A percentile compares a stretch with the other conserved stretches of the same genome.
These are phyloP conservation scores for Leptobrachium ailaonicum DNA, from an alignment of 2,113 vertebrate species.

Conservation along the genomic window DNA sequence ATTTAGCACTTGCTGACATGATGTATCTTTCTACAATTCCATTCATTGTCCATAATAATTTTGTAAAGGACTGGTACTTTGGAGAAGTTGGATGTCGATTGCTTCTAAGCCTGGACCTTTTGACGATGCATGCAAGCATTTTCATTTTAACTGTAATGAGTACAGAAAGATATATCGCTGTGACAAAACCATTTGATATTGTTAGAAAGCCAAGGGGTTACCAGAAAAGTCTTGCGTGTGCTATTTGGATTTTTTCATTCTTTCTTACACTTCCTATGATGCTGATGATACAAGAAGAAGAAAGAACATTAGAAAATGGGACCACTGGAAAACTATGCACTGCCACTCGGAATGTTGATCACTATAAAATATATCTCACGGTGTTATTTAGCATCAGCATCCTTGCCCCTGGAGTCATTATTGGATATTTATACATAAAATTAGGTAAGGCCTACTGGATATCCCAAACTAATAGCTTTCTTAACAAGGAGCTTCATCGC, in stretches of 20 bases:
- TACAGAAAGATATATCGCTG: conserved; percentile 75
- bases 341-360: conserved; percentile 78
- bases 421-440: conserved; percentile 73
- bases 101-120: conserved; percentile 77
- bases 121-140: conserved; percentile 84
- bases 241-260: conserved; percentile 76
- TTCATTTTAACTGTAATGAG: conserved; percentile 82
- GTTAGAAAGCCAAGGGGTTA: conserved; percentile 68
- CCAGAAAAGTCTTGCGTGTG: conserved; percentile 66
- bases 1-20: conserved; percentile 77
- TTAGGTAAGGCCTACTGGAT: conserved; percentile 79
- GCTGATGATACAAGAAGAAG: conserved; percentile 78
- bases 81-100: conserved; percentile 77
- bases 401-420: conserved; percentile 75
- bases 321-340: conserved; percentile 65
- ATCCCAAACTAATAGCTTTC: conserved; percentile 69
- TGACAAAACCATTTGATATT: conserved; percentile 71
- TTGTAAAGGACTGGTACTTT: conserved; percentile 77
- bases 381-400: conserved; percentile 81
- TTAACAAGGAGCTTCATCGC: conserved; percentile 66
- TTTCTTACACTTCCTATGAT: conserved; percentile 80
- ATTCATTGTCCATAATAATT: conserved; percentile 79
- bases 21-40: conserved; percentile 79
- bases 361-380: conserved; percentile 75
- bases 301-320: conserved; percentile 69